These are phyloP conservation scores for Oryzias javanicus DNA, from an alignment of 2,113 vertebrate species.

Conservation along the genomic window DNA sequence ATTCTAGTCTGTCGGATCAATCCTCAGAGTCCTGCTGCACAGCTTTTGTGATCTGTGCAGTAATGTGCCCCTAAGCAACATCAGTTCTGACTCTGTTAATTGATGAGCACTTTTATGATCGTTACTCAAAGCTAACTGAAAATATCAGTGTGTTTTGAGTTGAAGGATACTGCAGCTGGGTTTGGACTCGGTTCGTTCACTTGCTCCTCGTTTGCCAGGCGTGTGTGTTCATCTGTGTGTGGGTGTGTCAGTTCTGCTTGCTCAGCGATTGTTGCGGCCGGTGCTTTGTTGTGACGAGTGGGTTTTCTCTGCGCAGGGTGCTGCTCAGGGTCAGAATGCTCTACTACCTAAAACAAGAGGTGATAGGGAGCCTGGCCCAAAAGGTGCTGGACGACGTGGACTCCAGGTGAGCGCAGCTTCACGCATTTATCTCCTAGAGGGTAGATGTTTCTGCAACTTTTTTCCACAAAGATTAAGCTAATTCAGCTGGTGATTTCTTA, in stretches of 20 bases:
- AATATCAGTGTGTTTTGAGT: too few relatives aligned
- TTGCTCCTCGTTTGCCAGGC: slow-evolving; percentile 30
- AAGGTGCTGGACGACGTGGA: slow-evolving; percentile 90
- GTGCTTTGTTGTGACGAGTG: slow-evolving; percentile 64
- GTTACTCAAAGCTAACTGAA: too few relatives aligned
- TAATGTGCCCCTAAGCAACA: too few relatives aligned
- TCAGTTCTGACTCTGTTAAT: slow-evolving; percentile 4
- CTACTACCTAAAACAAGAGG: slow-evolving; percentile 98
- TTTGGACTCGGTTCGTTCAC: slow-evolving; percentile 22
- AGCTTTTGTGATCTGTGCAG: slow-evolving; percentile 9
- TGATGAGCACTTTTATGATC: background rate
- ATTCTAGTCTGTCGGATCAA: slow-evolving; percentile 28
- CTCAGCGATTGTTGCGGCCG: slow-evolving; percentile 60
- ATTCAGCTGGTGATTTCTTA: background rate
- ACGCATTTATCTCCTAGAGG: background rate
- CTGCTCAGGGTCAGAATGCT: slow-evolving; percentile 98
- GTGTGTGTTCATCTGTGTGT: slow-evolving; percentile 20
- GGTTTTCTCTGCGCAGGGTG: slow-evolving; percentile 81
- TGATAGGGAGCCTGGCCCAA: slow-evolving; percentile 91
- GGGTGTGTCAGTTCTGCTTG: slow-evolving; percentile 37
- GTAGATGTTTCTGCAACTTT: background rate
- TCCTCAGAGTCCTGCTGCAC: slow-evolving; percentile 10
- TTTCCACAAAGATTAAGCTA: background rate
- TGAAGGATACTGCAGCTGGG: background rate
- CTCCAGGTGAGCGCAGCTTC: slow-evolving; percentile 81